Evolutionary conservation across 2,888 invertebrate genomes (phyloP), one percentile per base, ranked within the genome.

Genomic region (Nomada lathburiana): DNA sequence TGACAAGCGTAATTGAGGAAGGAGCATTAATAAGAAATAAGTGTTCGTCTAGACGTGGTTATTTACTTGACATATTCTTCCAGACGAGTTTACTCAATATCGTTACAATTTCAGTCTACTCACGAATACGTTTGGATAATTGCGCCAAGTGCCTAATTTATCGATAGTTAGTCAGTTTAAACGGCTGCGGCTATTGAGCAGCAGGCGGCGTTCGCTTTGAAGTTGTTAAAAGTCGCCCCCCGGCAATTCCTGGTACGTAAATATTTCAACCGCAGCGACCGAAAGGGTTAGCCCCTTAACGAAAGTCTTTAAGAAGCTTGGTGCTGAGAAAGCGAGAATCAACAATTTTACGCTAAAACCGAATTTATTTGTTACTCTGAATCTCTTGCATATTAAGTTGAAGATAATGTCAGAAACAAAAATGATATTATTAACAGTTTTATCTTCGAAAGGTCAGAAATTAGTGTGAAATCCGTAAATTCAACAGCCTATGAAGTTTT

Each of bases 131-230:
- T 29, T 18, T 13, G n/a, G 52, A 47, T 65, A 42, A 62, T 67
- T 55, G n/a, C 53, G 42, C 57, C 36, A 55, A 65, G 26, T 36
- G 7, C 36, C 36, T 42, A 59, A 76, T 67, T 80, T 71, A 47
- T 71, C 71, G 55, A 62, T 23, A n/a, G 26, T 50, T 67, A 76
- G 62, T 52, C 57, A 53, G 23, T 64, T 76, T 53, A 59, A 53
- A 57, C 42, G 29, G 13, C 26, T 44, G 59, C 18, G 36, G 53
- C 44, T 16, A 50, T 11, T 18, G 18, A 57, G 42, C 29, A 47
- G 50, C 59, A 36, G 9, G 23, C n/a, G 42, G 18, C 59, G 29
- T 16, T n/a, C 18, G 44, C 44, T 67, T 60, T 36, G 20, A 74
- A 42, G 62, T 75, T 62, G 55, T 55, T 74, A 11, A 50, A 75